Evolutionary conservation across 2,888 invertebrate species (phyloP), one percentile per base, ranked within the genome.

Genomic region (Trichopria drosophilae): DNA sequence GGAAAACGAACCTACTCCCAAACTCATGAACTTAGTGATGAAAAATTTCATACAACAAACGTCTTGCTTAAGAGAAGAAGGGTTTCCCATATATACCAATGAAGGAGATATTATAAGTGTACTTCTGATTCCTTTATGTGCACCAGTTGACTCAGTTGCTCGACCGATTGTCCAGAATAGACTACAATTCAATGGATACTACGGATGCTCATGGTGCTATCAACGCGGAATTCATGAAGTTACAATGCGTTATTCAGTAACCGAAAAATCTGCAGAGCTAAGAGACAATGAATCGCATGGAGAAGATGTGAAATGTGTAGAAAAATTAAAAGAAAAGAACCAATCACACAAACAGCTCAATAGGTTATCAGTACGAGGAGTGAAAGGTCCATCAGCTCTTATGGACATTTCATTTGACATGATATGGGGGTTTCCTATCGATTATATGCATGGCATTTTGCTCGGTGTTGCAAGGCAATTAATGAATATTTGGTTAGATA

Each of bases 131-230:
- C 45, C 45, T 29, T 10, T 46, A 29, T 46, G 45, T 18, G 36
- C 19, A 36, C 9, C 19, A 6, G n/a, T 19, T 5, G 29, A 46
- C 6, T 24, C 45, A n/a, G 45, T 46, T 20, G 45, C 45, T 13
- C 26, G 45, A 6, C 45, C 45, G 12, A 35, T 46, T 10, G 28
- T 46, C 12, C 45, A 45, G 35, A 36, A 12, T 22, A 35, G 45
- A 13, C 9, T 45, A 7, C 45, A 45, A 13, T 36, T 29, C 19
- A 46, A 46, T 24, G 19, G 31, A 10, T 31, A 31, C 23, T 32
- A 19, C 20, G 23, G 43, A 9, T 43, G 43, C 32, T 35, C 26
- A 26, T 45, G 45, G 45, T 45, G 45, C 26, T 45, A 45, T 28
- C 22, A 23, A 7, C 19, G 20, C 19, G 45, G 45, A 6, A 24